Evolutionary conservation across 2,797 vertebrate species (phyloP), one percentile per base, ranked within the genome.

Genomic region (Rhinella marina): DNA sequence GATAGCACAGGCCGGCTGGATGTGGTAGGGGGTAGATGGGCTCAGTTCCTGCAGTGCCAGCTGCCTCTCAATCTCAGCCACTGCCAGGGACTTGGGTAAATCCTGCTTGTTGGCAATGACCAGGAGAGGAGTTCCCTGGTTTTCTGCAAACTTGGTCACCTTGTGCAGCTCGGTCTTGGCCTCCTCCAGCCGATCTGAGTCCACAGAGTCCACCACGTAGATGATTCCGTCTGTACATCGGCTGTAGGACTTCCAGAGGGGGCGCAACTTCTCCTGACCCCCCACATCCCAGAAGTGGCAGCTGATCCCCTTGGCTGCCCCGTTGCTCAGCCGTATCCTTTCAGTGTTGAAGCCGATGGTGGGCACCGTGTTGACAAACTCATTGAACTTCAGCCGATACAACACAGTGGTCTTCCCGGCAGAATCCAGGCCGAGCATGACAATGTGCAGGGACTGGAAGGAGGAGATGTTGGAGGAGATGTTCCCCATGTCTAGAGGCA

Each of bases 21-120:
- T 94, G 92, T 99, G 97, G 94, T 98, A 99, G 13, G 97, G 95
- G 88, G 98, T 99, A 93, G 96, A 95, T 23, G 98, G 97, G 89
- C 96, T 96, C 83, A 99, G 95, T 93, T 99, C 98, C 9, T 96
- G 95, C 81, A 99, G 94, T 0, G 97, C 97, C 93, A 99, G 94
- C 93, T 98, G 98, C 92, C 96, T 96, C 93, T 98, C 97, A 77
- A 99, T 97, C 94, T 99, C 98, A 1, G 94, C 95, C 88, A 98
- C 97, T 0, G 97, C 95, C 91, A 99, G 95, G 7, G 98, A 98
- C 76, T 96, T 97, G 87, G 98, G 98, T 92, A 99, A 95, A 93
- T 99, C 98, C 95, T 99, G 98, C 93, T 99, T 99, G 94, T 99
- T 99, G 94, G 98, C 98, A 87, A 99, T 97, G 90, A 99, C 98